phyloP scores from a whole-genome alignment of 2,797 vertebrate species.

The Chromis chromis region DNA sequence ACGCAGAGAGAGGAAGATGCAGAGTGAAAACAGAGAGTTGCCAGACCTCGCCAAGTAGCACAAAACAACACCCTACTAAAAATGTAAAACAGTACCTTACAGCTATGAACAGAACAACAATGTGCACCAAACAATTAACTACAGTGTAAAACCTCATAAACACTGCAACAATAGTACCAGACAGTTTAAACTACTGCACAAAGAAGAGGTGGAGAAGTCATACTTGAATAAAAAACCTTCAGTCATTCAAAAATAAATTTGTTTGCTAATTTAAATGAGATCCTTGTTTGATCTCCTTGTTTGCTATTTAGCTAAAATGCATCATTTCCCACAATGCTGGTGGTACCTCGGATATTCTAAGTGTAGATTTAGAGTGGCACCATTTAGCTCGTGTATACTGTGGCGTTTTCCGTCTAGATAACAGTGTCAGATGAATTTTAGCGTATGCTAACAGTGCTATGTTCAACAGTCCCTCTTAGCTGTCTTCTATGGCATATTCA shows the following conservation, averaged over 20 bases:
- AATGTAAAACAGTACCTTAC: neutral
- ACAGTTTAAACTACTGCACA: neutral
- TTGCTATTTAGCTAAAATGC: neutral
- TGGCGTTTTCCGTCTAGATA: neutral
- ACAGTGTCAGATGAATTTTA: constrained; percentile 26
- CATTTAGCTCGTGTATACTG: neutral
- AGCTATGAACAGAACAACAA: neutral
- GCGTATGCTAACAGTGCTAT: constrained; percentile 37
- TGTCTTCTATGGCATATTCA: constrained; percentile 44
- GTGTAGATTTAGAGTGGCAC: neutral
- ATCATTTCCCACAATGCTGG: neutral
- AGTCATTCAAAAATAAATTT: neutral
- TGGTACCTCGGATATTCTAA: neutral
- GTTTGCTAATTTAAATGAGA: constrained; percentile 2
- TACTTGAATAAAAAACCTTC: neutral
- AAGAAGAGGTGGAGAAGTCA: too few relatives aligned
- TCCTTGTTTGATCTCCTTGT: neutral
- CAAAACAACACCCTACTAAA: neutral
- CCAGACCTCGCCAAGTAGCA: neutral
- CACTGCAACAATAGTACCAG: neutral
- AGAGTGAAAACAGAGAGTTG: neutral
- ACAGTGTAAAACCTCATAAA: neutral
- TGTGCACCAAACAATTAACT: neutral
- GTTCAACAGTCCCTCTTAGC: constrained; percentile 25
- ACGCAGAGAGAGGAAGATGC: neutral